Percentiles rank a stretch among this genome's conserved stretches.
Conservation (phyloP, 2,113 vertebrate genomes). For the Numida meleagris region DNA sequence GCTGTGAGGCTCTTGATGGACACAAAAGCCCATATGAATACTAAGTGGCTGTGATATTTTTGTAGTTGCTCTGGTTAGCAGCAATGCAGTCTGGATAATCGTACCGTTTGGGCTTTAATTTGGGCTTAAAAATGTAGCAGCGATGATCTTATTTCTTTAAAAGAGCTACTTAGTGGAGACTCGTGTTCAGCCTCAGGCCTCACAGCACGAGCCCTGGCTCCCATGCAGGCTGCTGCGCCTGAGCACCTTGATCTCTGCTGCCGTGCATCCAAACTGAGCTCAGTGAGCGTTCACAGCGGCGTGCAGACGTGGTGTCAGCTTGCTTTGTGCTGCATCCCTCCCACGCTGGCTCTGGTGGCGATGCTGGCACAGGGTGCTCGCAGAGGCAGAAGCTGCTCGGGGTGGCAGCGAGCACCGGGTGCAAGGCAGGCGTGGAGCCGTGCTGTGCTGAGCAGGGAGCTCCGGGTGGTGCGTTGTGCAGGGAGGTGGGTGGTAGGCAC, state of each 20-base stretch:
- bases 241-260: neutral
- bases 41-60: neutral
- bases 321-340: neutral
- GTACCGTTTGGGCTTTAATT: neutral
- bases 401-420: neutral
- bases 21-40: fast-evolving
- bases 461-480: neutral
- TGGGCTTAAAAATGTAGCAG: neutral
- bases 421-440: fast-evolving
- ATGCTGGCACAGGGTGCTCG: fast-evolving
- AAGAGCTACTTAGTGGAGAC: neutral
- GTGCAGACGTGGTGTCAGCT: neutral
- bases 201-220: neutral
- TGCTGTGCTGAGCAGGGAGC: neutral
- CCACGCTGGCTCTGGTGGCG: fast-evolving
- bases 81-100: neutral
- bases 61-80: neutral
- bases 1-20: neutral
- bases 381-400: neutral
- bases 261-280: fast-evolving
- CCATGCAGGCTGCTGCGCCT: neutral
- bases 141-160: neutral
- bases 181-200: neutral
- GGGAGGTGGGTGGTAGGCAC: neutral
- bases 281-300: fast-evolving